Evolutionary conservation across 2,113 vertebrate genomes (phyloP), one percentile per base, ranked within the genome.

Genomic region (Argyrosomus japonicus): DNA sequence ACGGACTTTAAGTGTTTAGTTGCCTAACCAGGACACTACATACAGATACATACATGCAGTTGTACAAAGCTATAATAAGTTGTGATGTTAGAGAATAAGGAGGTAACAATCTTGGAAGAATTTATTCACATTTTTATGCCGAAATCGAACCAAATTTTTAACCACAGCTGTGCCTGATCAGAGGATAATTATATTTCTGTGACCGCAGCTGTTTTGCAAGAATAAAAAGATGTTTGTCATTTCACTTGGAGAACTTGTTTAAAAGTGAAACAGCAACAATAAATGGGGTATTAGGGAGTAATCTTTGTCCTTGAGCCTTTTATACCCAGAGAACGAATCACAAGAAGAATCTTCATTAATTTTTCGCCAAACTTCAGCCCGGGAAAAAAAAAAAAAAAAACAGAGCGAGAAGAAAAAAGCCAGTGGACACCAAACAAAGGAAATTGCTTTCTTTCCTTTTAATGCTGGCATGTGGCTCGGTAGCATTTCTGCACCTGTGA

Each of bases 381-480:
- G 36, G 7, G 6, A 36, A 8, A 40, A 40, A 40, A 36, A 40
- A 36, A 40, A 40, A 8, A 9, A 8, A 40, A 8, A 7, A 7
- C 36, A 40, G 75, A 27, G 63, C 10, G 23, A 58, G 76, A 53
- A 40, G 29, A 21, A 64, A 48, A 60, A 83, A 73, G 47, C 79
- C 17, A 65, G 83, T 53, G 85, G 75, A 88, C 86, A 27, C 81
- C 71, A 91, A 92, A 91, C 85, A 92, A 87, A 89, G 92, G 90
- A 93, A 92, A 94, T 94, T 91, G 92, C 90, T 93, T 93, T 92
- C 87, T 85, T 65, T 85, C 73, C 70, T 82, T 91, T 91, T 91
- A 92, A 93, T 91, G 90, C 84, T 50, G 88, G 81, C 91, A 72
- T 92, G 92, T 61, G 79, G 92, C 50, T 92, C 68, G 3, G 69